Percentiles rank a stretch among this genome's conserved stretches.
Evolutionary conservation across 1,140 invertebrate species (phyloP).

Genomic region (Eueides isabella): DNA sequence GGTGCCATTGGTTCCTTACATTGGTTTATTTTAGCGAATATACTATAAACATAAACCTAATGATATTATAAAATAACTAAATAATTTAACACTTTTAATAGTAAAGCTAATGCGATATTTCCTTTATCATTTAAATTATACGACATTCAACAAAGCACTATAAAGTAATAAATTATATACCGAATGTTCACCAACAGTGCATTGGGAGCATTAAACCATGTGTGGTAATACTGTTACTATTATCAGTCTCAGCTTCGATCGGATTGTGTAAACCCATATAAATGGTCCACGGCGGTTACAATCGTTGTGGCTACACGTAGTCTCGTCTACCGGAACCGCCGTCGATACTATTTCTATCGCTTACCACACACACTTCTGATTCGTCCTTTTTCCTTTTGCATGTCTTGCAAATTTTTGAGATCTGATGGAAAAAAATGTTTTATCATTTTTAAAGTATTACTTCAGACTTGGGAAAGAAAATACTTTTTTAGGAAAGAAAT

Average conservation of each 20-base stretch:
- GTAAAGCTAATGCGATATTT: background rate
- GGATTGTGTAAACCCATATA: conserved; percentile 32
- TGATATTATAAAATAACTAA: background rate
- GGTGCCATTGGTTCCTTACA: background rate
- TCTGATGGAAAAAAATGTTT: conserved; percentile 48
- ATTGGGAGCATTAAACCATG: conserved; percentile 35
- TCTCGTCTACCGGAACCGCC: conserved; percentile 60
- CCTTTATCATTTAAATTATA: background rate
- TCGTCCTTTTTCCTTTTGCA: conserved; percentile 69
- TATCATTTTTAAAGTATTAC: too few species aligned
- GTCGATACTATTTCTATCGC: conserved; percentile 70
- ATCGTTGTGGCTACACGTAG: conserved; percentile 60
- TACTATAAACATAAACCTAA: background rate
- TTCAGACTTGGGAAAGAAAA: too few species aligned
- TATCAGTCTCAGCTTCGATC: conserved; percentile 55
- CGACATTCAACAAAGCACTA: background rate
- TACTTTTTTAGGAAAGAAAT: too few species aligned
- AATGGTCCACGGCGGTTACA: conserved; percentile 31
- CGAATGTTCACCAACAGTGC: conserved; percentile 31
- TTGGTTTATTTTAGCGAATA: background rate
- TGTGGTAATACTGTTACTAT: conserved; percentile 58
- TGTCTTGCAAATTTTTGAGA: conserved; percentile 60
- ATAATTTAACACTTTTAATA: background rate
- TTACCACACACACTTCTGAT: conserved; percentile 71
- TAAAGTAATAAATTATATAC: conserved; percentile 7